phyloP scores from a whole-genome alignment of 2,797 vertebrate genomes.

The Sarcoramphus papa region DNA sequence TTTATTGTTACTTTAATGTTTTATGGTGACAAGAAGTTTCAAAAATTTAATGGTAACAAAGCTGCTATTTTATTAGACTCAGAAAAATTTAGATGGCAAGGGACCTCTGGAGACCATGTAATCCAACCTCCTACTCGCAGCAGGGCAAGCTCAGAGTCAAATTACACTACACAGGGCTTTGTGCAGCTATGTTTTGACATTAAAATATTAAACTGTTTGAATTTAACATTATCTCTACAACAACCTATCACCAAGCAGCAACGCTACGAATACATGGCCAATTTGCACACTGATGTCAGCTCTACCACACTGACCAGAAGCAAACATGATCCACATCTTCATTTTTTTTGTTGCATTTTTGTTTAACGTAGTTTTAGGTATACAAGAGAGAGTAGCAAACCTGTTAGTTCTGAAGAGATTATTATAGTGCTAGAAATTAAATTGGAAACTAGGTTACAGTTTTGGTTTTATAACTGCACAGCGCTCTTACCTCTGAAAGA shows the following conservation, averaged over 20 bases:
- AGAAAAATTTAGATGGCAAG: neutral
- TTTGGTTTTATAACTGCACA: neutral
- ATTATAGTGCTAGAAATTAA: neutral
- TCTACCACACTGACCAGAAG: neutral
- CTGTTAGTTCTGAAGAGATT: neutral
- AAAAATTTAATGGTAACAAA: neutral
- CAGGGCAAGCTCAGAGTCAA: neutral
- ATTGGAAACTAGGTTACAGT: neutral
- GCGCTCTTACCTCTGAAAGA: conserved; percentile 85
- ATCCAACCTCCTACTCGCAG: neutral
- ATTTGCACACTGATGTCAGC: neutral
- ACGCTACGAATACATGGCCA: neutral
- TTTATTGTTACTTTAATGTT: neutral
- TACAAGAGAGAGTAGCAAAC: neutral
- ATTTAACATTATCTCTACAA: neutral
- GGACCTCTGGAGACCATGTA: neutral
- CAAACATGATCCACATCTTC: neutral
- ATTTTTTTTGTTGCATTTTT: neutral
- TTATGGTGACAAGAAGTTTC: neutral
- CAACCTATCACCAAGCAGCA: neutral
- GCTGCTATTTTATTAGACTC: neutral
- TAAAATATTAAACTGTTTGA: neutral
- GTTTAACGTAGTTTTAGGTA: fast-evolving
- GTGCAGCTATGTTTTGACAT: neutral
- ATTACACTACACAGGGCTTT: neutral